phyloP scores from a whole-genome alignment of 2,888 invertebrate species.

The Mythimna loreyi region DNA sequence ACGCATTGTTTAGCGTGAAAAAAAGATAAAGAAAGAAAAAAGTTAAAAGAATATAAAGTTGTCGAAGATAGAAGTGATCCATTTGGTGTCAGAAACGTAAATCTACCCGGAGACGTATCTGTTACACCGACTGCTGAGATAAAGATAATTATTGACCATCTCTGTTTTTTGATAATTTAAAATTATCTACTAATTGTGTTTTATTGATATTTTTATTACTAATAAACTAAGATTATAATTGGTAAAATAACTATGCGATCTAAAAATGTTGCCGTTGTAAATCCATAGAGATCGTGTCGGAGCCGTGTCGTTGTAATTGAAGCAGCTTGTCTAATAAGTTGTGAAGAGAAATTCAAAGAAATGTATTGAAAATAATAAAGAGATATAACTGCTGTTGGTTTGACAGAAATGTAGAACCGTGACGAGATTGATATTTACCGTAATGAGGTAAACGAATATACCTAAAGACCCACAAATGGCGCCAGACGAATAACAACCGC shows the following conservation, averaged over 20 bases:
- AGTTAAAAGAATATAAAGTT: conserved; percentile 77
- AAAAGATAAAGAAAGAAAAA: conserved; percentile 67
- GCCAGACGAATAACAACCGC: conserved; percentile 5
- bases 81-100: conserved; percentile 62
- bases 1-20: conserved; percentile 78
- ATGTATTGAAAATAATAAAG: conserved; percentile 30
- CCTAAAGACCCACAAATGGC: conserved; percentile 17
- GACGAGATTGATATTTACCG: conserved; percentile 43
- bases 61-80: conserved; percentile 70
- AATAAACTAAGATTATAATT: conserved; percentile 36
- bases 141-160: conserved; percentile 58
- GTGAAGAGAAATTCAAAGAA: conserved; percentile 40
- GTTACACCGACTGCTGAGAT: conserved; percentile 55
- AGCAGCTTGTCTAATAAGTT: conserved; percentile 25
- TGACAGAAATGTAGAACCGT: conserved; percentile 29
- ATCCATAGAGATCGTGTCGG: conserved; percentile 37
- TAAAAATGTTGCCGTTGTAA: neutral
- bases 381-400: conserved; percentile 30
- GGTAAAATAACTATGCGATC: conserved; percentile 20
- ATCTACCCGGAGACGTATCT: conserved; percentile 52
- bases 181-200: conserved; percentile 55
- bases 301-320: conserved; percentile 28
- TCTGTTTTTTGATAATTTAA: conserved; percentile 46
- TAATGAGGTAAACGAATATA: conserved; percentile 39
- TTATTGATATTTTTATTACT: conserved; percentile 51